phyloP scores from a whole-genome alignment of 1,140 invertebrate genomes.

The Platyscapa corneri region DNA sequence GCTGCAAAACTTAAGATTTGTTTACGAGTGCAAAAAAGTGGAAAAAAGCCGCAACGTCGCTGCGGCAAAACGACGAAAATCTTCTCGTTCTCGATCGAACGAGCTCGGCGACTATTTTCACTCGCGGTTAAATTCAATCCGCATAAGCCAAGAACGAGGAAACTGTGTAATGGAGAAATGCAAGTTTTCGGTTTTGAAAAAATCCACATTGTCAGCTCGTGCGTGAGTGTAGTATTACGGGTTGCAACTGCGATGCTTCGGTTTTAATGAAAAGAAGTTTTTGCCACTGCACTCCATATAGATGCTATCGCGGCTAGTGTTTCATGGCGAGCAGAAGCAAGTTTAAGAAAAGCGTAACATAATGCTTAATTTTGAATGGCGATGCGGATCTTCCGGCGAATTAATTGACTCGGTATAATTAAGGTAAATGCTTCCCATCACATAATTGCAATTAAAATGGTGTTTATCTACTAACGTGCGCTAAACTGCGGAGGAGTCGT shows the following conservation, averaged over 20 bases:
- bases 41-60: too few relatives aligned
- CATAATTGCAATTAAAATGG: background rate
- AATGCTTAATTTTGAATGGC: background rate
- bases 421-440: background rate
- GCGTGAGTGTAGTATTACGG: too few relatives aligned
- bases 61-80: too few relatives aligned
- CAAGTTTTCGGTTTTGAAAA: background rate
- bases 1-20: too few relatives aligned
- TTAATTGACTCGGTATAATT: background rate
- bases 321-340: background rate
- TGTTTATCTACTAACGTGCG: background rate
- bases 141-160: background rate
- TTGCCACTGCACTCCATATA: background rate
- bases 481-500: background rate
- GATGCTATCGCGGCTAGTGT: background rate
- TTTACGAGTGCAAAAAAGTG: too few relatives aligned
- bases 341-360: background rate
- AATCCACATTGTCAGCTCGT: background rate
- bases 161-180: background rate
- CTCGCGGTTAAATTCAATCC: background rate
- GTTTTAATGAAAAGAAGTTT: background rate
- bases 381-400: background rate
- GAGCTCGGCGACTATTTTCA: too few relatives aligned
- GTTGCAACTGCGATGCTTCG: too few relatives aligned
- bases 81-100: too few relatives aligned